Conservation (phyloP, 2,888 invertebrate species). For the Caenorhabditis becei region DNA sequence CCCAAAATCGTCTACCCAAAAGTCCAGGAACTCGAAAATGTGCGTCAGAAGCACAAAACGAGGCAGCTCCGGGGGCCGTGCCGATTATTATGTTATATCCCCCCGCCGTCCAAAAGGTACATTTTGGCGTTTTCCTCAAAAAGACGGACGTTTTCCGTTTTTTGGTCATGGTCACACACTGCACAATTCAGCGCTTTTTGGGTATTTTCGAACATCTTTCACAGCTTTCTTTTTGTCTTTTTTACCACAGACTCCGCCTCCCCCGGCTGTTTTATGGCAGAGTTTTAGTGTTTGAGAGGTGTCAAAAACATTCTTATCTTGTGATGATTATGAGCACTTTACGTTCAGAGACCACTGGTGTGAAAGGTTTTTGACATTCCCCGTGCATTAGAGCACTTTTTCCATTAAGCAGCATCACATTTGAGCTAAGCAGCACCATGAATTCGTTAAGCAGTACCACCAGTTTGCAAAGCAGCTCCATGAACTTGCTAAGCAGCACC, state of each 20-base stretch:
- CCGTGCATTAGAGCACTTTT: background rate
- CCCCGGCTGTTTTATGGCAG: background rate
- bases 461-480: too few species aligned
- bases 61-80: background rate
- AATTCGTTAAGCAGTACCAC: too few species aligned
- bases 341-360: background rate
- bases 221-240: background rate
- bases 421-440: too few species aligned
- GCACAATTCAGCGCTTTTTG: too few species aligned
- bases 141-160: background rate
- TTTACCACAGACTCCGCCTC: background rate
- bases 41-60: constrained; percentile 27
- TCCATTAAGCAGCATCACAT: too few species aligned
- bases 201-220: background rate
- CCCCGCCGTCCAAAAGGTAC: constrained; percentile 17
- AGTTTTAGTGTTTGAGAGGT: background rate
- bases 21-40: constrained; percentile 3
- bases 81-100: constrained; percentile 47
- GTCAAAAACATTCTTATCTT: background rate
- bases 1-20: background rate
- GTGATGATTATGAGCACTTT: background rate
- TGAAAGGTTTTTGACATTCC: too few species aligned
- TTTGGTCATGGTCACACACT: background rate
- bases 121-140: constrained; percentile 9
- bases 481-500: too few species aligned